These are phyloP conservation scores for Lepidurus packardi DNA, from an alignment of 1,140 invertebrate genomes.

Conservation along the genomic window DNA sequence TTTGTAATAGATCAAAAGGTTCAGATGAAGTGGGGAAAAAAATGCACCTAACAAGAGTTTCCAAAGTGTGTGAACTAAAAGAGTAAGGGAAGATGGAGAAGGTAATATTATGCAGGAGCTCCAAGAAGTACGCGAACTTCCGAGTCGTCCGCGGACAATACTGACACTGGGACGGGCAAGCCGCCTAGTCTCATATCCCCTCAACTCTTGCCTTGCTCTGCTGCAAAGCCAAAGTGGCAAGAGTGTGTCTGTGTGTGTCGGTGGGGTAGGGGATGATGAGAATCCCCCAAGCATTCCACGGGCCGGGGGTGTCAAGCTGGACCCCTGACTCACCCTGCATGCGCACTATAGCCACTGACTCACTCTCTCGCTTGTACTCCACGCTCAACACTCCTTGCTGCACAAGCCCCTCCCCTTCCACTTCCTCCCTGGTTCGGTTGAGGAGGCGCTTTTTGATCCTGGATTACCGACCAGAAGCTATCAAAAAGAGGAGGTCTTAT, in stretches of 20 bases:
- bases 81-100: not conserved
- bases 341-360: not conserved
- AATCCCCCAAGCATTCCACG: not conserved
- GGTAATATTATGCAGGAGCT: not conserved
- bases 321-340: not conserved
- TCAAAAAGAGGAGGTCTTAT: slow-evolving; percentile 14
- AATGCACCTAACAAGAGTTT: no score
- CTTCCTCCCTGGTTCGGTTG: not conserved
- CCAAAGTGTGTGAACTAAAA: not conserved
- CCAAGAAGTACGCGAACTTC: not conserved
- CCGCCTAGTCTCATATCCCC: not conserved
- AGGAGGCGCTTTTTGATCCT: not conserved
- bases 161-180: not conserved
- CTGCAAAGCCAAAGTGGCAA: not conserved
- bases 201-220: not conserved
- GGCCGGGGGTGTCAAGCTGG: not conserved
- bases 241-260: not conserved
- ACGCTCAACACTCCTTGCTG: not conserved
- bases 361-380: not conserved
- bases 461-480: slow-evolving; percentile 8
- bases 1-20: no score
- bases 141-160: slow-evolving; percentile 17
- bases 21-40: no score
- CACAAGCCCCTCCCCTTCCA: no score
- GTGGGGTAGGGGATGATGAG: not conserved